Evolutionary conservation across 2,113 vertebrate species (phyloP), one percentile per base, ranked within the genome.

Genomic region (Taxidea taxus): DNA sequence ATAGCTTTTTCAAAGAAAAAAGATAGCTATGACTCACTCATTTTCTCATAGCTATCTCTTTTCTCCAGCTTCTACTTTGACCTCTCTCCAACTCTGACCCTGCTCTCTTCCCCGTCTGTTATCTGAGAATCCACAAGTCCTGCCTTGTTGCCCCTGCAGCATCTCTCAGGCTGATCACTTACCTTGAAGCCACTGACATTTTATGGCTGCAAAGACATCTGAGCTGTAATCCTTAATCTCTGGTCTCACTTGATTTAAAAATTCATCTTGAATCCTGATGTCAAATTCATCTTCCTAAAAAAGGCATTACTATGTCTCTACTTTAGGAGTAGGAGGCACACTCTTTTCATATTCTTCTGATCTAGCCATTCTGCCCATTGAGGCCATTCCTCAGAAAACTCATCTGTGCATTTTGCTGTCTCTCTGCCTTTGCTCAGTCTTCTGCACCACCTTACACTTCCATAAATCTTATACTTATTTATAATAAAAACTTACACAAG

Each of bases 281-380:
- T 95, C 54, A 90, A 68, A 89, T 34, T 92, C 31, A 92, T 68
- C 72, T 88, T 94, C 74, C 64, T 72, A 85, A 88, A 83, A 91
- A 23, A 44, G 37, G 78, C 68, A 5, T 66, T 75, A 64, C 11
- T 39, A 25, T 66, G 54, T 7, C 39, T 84, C 51, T 93, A 34
- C 27, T 51, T 87, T 49, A 90, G 75, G 56, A 74, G 89, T 1
- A 3, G 2, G 44, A 93, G 74, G 12, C 1, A 49, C 0, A 66
- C 21, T 82, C 64, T 62, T 75, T 37, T 11, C 0, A 1, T 39
- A 34, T 16, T 85, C 27, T 56, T 82, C 58, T 25, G 88, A 49
- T 11, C 90, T 4, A 83, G 80, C 42, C 37, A 8, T 56, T 90
- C 29, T 39, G 25, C 18, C 11, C 62, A 42, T 21, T 64, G 29